phyloP scores from a whole-genome alignment of 2,113 vertebrate genomes.

The human (Homo sapiens) region DNA sequence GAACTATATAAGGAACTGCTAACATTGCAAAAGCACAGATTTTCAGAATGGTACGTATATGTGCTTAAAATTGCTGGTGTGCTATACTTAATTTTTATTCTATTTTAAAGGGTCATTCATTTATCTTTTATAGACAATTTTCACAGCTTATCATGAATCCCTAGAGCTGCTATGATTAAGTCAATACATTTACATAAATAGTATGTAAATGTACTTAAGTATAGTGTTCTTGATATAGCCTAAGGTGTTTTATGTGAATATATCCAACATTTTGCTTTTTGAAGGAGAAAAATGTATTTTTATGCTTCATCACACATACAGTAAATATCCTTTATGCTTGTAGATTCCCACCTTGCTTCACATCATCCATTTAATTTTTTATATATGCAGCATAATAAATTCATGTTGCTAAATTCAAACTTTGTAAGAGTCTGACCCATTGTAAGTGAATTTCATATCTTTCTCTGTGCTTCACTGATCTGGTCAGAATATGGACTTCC shows the following conservation, averaged over 20 bases:
- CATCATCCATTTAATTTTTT: constrained; percentile 9
- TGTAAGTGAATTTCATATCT: constrained; percentile 21
- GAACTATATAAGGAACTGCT: background rate
- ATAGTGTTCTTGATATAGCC: constrained; percentile 4
- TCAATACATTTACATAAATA: constrained; percentile 31
- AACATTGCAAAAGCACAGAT: background rate
- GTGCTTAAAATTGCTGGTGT: background rate
- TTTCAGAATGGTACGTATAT: background rate
- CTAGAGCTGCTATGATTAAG: constrained; percentile 41
- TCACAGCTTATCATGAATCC: constrained; percentile 36
- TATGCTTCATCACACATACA: constrained; percentile 50
- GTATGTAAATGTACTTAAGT: constrained; percentile 20
- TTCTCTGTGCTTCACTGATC: constrained; percentile 37
- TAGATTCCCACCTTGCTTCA: constrained; percentile 36
- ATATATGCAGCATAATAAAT: constrained; percentile 23
- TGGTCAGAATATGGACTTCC: constrained; percentile 14
- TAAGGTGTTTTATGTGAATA: constrained; percentile 4
- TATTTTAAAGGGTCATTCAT: background rate
- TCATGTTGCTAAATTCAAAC: background rate
- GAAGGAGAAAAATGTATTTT: constrained; percentile 40
- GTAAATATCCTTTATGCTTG: constrained; percentile 18
- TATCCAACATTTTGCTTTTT: constrained; percentile 28
- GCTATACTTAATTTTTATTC: constrained; percentile 51
- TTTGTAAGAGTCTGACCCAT: background rate
- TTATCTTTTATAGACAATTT: constrained; percentile 40